Conservation (phyloP, 2,113 vertebrate species). For the Odobenus rosmarus region DNA sequence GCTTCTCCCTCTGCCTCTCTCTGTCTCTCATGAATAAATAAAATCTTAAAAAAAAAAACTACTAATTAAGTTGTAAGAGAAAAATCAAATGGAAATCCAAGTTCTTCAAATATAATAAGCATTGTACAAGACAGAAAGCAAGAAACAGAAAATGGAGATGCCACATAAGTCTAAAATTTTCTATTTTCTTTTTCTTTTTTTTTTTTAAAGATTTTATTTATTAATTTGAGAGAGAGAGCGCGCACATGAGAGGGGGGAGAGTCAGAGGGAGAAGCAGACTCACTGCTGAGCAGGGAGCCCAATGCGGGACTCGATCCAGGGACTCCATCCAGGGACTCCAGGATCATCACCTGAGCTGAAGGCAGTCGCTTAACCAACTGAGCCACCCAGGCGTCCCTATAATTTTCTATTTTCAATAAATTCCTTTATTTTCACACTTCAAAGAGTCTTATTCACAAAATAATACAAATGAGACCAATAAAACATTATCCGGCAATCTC, state of each 20-base stretch:
- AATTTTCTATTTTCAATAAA: background rate
- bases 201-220: too few species aligned
- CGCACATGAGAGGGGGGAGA: too few species aligned
- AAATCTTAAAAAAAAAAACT: background rate
- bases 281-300: too few species aligned
- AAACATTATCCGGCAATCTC: background rate
- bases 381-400: too few species aligned
- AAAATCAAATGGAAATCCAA: background rate
- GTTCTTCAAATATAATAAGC: background rate
- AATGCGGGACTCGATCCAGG: too few species aligned
- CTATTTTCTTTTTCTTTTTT: background rate
- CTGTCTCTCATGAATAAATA: too few species aligned
- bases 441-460: background rate
- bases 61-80: background rate
- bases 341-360: too few species aligned
- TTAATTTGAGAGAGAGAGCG: too few species aligned
- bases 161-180: background rate
- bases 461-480: background rate
- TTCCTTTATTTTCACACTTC: background rate
- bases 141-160: background rate
- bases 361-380: too few species aligned
- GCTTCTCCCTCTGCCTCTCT: too few species aligned
- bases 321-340: too few species aligned
- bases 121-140: background rate
- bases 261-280: too few species aligned